Conservation (phyloP, 2,113 vertebrate species). For the Sciurus niger region DNA sequence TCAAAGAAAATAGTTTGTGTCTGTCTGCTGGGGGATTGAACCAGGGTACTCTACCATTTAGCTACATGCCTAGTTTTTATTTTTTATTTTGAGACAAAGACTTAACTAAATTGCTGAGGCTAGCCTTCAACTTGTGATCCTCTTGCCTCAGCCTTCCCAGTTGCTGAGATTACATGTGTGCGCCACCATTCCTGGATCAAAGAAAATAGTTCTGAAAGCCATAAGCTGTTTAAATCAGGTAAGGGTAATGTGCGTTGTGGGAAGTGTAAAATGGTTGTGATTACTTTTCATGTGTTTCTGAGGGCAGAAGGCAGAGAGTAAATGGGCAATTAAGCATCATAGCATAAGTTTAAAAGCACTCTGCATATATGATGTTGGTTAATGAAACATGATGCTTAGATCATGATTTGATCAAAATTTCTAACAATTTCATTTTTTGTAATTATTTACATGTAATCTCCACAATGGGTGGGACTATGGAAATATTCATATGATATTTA, state of each 20-base stretch:
- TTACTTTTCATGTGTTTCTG: background rate
- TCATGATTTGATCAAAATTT: background rate
- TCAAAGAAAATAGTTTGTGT: background rate
- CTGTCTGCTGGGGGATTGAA: no score
- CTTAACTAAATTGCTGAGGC: no score
- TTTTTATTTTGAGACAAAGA: no score
- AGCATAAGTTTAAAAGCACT: conserved; percentile 21
- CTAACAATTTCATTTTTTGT: background rate
- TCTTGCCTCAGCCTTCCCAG: no score
- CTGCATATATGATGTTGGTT: background rate
- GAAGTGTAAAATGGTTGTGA: background rate
- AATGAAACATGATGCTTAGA: conserved; percentile 8
- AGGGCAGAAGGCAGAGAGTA: background rate
- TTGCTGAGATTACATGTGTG: no score
- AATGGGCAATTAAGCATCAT: background rate
- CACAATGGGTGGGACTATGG: background rate
- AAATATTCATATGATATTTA: conserved; percentile 22
- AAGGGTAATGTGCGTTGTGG: background rate
- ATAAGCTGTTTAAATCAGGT: conserved; percentile 30
- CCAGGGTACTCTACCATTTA: no score
- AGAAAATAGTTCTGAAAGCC: background rate
- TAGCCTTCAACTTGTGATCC: no score
- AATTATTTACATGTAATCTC: background rate
- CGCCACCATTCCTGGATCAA: no score
- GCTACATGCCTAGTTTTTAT: no score